Base-by-base conservation (phyloP, 64 coral and sea anemone genomes). In the Catalaphyllia jardinei region DNA sequence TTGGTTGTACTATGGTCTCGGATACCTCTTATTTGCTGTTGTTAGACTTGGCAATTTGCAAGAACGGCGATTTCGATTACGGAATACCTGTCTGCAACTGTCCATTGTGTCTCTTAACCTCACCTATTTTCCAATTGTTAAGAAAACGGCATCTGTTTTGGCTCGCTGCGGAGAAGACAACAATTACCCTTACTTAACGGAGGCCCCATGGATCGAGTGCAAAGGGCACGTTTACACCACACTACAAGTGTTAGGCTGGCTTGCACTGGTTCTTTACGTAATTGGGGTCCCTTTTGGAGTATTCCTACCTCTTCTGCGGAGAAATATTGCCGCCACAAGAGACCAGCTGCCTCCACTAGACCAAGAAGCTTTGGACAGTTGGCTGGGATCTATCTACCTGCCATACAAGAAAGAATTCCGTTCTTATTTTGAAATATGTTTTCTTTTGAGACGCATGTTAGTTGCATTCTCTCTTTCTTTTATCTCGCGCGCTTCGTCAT, bases 171-270 rank as follows among this genome's bases (percentile, higher is more conserved):
- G 46, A 62, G 38, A 69, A 25, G 86, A 92, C 11, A 55, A 52
- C 8, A 24, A 29, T 24, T 16, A 72, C 1, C 65, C 8, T 30
- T 92, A 78, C 38, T 83, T 95, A 74, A 35, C 15, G 16, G 71
- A 71, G 52, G 90, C 89, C 59, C 94, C 94, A 16, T 95, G 94
- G 94, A 92, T 95, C 17, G 60, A 73, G 17, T 95, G 94, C 49
- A 14, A 71, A 9, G 83, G 42, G 46, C 55, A 31, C 59, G 79
- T 86, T 55, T 67, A 87, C 30, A 94, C 25, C 75, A 46, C 19
- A 13, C 38, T 95, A 27, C 52, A 54, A 14, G 24, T 86, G 17
- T 67, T 92, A 57, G 94, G 76, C 31, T 91, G 73, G 39, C 20
- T 89, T 62, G 49, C 89, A 0, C 10, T 75, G 27, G 8, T 73